These are phyloP conservation scores for Pycnonotus jocosus DNA, from an alignment of 2,113 vertebrate species.

Conservation along the genomic window DNA sequence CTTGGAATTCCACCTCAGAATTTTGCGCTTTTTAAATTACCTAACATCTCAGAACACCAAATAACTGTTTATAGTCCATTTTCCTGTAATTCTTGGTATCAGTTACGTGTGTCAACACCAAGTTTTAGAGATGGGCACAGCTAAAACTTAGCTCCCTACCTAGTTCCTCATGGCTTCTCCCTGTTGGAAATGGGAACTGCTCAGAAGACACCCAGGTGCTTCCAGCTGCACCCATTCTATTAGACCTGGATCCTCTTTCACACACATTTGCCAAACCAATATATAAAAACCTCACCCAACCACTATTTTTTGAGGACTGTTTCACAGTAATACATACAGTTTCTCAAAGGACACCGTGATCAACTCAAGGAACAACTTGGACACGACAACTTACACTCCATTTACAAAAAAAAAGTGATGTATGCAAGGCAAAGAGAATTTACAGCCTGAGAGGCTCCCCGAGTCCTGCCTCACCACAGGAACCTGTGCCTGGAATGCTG, in stretches of 20 bases:
- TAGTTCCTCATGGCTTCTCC: neutral
- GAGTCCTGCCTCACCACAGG: neutral
- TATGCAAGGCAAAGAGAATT: neutral
- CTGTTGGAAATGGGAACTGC: neutral
- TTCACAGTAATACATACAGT: neutral
- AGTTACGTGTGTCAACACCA: neutral
- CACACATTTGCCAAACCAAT: neutral
- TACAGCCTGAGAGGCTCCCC: neutral
- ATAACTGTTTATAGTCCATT: neutral
- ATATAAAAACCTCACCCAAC: neutral
- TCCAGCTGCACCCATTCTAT: neutral
- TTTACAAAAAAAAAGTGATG: neutral
- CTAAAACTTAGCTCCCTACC: neutral
- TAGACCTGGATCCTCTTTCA: neutral
- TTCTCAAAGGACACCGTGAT: neutral
- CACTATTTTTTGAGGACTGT: neutral
- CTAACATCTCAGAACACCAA: neutral
- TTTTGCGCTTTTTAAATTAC: neutral
- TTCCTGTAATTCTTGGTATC: neutral
- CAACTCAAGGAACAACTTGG: neutral
- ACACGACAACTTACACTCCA: neutral
- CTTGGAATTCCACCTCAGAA: neutral
- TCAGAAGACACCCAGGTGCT: neutral
- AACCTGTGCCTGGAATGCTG: neutral
- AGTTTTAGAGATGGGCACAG: neutral